Evolutionary conservation across 2,888 invertebrate species (phyloP).

Genomic region (Gerosis bhagava): DNA sequence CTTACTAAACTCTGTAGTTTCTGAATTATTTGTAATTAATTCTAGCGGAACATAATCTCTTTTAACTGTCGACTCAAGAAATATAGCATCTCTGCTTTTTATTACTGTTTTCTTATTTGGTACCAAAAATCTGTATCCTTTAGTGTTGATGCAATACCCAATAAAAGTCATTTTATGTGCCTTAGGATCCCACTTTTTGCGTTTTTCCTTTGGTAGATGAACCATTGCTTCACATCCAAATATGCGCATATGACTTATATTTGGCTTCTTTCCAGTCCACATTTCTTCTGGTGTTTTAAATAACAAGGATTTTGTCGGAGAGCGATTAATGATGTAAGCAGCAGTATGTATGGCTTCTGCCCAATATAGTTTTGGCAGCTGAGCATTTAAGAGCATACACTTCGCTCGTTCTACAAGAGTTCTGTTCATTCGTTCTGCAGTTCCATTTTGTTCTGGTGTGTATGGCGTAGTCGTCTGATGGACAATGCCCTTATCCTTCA

Average conservation of each 20-base stretch:
- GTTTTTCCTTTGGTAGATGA: constrained; percentile 32
- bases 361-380: constrained; percentile 34
- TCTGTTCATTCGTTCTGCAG: constrained; percentile 39
- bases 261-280: constrained; percentile 45
- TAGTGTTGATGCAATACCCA: constrained; percentile 45
- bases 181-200: constrained; percentile 39
- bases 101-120: constrained; percentile 15
- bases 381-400: constrained; percentile 25
- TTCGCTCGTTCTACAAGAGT: constrained; percentile 28
- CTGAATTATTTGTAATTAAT: constrained; percentile 3
- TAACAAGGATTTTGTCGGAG: constrained; percentile 27
- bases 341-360: constrained; percentile 42
- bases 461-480: constrained; percentile 36
- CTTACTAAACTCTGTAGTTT: too few species aligned
- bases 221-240: constrained; percentile 47
- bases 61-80: constrained; percentile 22
- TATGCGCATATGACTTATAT: constrained; percentile 39
- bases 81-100: constrained; percentile 25
- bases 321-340: constrained; percentile 30
- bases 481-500: constrained; percentile 39
- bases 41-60: constrained; percentile 21
- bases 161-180: constrained; percentile 42
- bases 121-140: constrained; percentile 39
- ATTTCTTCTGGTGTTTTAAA: constrained; percentile 40
- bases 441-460: constrained; percentile 45